Evolutionary conservation across 2,797 vertebrate species (phyloP).

Genomic region (Chloroceryle amazona): DNA sequence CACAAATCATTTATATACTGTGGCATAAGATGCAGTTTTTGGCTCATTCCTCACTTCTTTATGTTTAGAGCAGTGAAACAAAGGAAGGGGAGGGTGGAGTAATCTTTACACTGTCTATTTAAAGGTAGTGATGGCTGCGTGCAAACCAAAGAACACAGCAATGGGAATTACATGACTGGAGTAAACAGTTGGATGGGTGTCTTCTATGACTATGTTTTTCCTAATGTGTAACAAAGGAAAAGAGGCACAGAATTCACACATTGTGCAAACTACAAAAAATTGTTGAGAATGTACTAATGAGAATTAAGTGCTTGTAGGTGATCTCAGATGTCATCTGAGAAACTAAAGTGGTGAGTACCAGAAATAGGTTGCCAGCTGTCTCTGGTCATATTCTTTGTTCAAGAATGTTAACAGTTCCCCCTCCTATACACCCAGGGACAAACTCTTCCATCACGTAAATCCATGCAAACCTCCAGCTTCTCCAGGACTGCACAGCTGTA

Average conservation of each 20-base stretch:
- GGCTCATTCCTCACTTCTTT: constrained; percentile 39
- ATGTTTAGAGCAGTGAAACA: constrained; percentile 54
- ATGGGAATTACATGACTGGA: constrained; percentile 28
- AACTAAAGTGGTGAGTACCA: constrained; percentile 51
- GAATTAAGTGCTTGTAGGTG: constrained; percentile 52
- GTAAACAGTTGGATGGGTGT: constrained; percentile 18
- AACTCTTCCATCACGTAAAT: constrained; percentile 52
- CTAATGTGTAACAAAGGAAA: background rate
- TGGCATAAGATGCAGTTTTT: background rate
- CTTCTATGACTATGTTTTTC: background rate
- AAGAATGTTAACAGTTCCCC: constrained; percentile 62
- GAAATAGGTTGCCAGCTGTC: constrained; percentile 72
- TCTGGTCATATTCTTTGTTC: constrained; percentile 44
- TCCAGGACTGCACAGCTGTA: constrained; percentile 64
- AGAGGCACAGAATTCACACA: background rate
- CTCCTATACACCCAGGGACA: background rate
- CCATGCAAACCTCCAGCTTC: constrained; percentile 43
- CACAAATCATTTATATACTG: constrained; percentile 4
- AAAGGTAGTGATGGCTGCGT: constrained; percentile 17
- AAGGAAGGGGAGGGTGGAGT: constrained; percentile 49
- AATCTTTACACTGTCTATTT: constrained; percentile 48
- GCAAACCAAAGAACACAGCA: constrained; percentile 26
- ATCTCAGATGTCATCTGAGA: constrained; percentile 61
- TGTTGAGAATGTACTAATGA: constrained; percentile 38
- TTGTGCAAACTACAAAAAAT: constrained; percentile 17